A percentile compares a stretch with the other conserved stretches of the same genome.
phyloP scores from a whole-genome alignment of 2,797 vertebrate genomes.

The Eulemur coronatus region DNA sequence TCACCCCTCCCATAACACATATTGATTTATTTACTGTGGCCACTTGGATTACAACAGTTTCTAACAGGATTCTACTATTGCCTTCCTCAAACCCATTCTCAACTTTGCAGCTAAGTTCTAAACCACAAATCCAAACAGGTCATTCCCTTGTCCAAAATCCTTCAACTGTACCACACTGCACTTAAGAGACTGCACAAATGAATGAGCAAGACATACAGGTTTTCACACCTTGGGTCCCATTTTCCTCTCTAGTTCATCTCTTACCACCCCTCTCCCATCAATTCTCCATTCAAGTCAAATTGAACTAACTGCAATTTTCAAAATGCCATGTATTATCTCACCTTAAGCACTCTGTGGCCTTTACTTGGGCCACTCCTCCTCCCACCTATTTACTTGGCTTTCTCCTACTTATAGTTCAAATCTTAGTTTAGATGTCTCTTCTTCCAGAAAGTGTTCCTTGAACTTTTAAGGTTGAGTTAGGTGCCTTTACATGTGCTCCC shows the following conservation, averaged over 20 bases:
- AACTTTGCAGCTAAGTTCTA: background rate
- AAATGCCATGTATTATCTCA: background rate
- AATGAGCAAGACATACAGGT: background rate
- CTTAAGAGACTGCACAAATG: background rate
- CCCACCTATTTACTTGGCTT: background rate
- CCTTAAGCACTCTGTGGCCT: background rate
- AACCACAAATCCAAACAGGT: background rate
- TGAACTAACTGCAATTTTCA: slow-evolving; percentile 13
- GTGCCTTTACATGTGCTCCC: background rate
- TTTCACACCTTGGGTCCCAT: background rate
- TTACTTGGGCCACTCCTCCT: background rate
- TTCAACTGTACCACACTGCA: background rate
- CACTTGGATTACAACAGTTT: background rate
- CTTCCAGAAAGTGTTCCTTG: background rate
- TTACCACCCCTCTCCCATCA: background rate
- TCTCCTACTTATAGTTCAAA: background rate
- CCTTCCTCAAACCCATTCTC: slow-evolving; percentile 16
- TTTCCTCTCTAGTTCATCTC: background rate
- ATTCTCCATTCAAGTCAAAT: background rate
- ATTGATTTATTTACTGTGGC: background rate
- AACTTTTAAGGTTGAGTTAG: background rate
- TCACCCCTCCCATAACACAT: background rate
- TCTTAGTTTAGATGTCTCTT: slow-evolving; percentile 31
- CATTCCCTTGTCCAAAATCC: background rate
- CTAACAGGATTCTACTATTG: background rate